Percentiles rank a stretch among this genome's conserved stretches.
These are phyloP conservation scores for Somateria mollissima DNA, from an alignment of 2,797 vertebrate species.

Conservation along the genomic window DNA sequence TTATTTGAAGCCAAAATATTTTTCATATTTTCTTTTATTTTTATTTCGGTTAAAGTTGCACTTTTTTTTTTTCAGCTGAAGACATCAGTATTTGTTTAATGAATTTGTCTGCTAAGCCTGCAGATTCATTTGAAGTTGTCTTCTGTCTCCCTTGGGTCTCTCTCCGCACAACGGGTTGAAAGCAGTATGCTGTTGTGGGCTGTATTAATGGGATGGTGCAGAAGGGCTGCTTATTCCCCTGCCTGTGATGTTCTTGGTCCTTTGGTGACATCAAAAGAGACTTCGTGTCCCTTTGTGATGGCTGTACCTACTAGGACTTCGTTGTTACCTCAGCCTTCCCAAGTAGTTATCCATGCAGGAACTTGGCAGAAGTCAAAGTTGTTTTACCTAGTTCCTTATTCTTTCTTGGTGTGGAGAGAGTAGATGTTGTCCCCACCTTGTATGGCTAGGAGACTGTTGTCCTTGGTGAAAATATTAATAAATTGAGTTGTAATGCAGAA, in stretches of 20 bases:
- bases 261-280: background rate
- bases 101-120: background rate
- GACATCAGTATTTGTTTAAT: background rate
- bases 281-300: background rate
- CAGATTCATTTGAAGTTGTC: background rate
- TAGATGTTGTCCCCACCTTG: background rate
- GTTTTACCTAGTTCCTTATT: background rate
- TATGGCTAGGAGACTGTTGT: background rate
- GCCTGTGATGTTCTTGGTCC: background rate
- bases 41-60: background rate
- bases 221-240: background rate
- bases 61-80: background rate
- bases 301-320: background rate
- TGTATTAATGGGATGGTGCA: background rate
- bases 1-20: background rate
- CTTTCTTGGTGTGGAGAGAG: background rate
- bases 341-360: background rate
- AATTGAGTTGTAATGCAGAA: background rate
- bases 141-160: background rate
- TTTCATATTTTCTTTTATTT: background rate
- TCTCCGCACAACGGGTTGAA: background rate
- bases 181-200: background rate
- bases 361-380: background rate
- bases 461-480: background rate
- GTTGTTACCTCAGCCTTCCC: background rate